Conservation (phyloP, 2,888 invertebrate genomes). For the Pomacea canaliculata region DNA sequence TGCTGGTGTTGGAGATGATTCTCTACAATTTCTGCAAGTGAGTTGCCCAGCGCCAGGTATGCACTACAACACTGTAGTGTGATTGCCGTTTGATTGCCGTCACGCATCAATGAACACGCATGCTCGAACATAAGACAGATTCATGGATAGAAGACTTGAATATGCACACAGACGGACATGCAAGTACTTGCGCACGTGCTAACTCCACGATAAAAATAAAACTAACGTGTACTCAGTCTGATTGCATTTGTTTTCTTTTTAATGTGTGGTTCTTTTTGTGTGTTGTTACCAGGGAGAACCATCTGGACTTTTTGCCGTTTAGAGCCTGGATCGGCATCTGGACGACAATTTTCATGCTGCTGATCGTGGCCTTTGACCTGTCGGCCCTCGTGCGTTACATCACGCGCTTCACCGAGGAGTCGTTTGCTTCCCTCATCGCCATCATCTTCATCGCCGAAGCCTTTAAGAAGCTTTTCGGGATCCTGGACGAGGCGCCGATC, state of each 20-base stretch:
- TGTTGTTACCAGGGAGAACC: conserved; percentile 74
- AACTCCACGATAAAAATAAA: too few relatives aligned
- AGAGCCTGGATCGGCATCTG: conserved; percentile 97
- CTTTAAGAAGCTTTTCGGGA: conserved; percentile 88
- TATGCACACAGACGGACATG: too few relatives aligned
- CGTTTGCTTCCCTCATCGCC: conserved; percentile 96
- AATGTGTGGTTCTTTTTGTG: too few relatives aligned
- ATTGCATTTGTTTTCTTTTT: too few relatives aligned
- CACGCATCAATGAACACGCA: too few relatives aligned
- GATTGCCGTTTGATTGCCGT: too few relatives aligned
- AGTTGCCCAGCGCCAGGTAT: conserved; percentile 53
- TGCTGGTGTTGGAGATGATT: conserved; percentile 80
- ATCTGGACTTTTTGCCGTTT: conserved; percentile 95
- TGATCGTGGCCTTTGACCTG: conserved; percentile 93
- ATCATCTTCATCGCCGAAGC: conserved; percentile 98
- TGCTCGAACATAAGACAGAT: too few relatives aligned
- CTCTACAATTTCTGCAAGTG: conserved; percentile 91
- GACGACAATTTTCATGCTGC: conserved; percentile 87
- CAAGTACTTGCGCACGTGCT: too few relatives aligned
- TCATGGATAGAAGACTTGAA: too few relatives aligned
- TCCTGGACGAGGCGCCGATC: conserved; percentile 42
- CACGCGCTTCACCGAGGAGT: conserved; percentile 97
- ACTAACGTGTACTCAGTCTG: too few relatives aligned
- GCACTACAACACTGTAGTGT: too few relatives aligned
- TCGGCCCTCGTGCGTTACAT: conserved; percentile 97